phyloP scores from a whole-genome alignment of 2,113 vertebrate species.

The Clupea harengus region DNA sequence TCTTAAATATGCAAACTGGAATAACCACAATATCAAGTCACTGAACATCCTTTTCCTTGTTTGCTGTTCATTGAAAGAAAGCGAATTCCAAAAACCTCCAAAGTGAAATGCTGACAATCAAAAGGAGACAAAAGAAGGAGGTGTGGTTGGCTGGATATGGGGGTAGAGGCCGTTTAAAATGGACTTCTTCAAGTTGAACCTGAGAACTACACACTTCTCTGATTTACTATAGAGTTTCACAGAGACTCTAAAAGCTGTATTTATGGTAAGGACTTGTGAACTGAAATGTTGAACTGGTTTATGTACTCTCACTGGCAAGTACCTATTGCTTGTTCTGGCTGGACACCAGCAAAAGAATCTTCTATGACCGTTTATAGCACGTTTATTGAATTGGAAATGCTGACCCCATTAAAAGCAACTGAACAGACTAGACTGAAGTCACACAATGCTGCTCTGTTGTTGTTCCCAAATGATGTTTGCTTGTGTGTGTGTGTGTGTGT shows the following conservation, averaged over 20 bases:
- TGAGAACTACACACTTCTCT: not conserved
- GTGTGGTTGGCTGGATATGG: not conserved
- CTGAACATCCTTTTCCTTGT: slow-evolving; percentile 36
- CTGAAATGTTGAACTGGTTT: slow-evolving; percentile 30
- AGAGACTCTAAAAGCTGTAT: not conserved
- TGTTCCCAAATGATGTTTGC: slow-evolving; percentile 27
- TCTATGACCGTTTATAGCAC: slow-evolving; percentile 55
- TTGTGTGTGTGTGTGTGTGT: slow-evolving; percentile 6
- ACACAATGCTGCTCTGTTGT: slow-evolving; percentile 65
- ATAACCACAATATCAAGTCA: slow-evolving; percentile 55
- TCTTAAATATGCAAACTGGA: slow-evolving; percentile 41
- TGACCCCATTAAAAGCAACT: slow-evolving; percentile 68
- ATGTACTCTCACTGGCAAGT: slow-evolving; percentile 50
- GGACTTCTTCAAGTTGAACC: not conserved
- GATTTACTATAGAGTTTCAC: not conserved
- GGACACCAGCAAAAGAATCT: slow-evolving; percentile 53
- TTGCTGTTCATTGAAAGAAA: slow-evolving; percentile 17
- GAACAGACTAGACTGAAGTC: slow-evolving; percentile 61
- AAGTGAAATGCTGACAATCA: slow-evolving; percentile 51
- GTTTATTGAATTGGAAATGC: slow-evolving; percentile 65
- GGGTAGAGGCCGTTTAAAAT: not conserved
- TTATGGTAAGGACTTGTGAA: not conserved
- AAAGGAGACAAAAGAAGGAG: slow-evolving; percentile 31
- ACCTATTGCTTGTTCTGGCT: slow-evolving; percentile 40
- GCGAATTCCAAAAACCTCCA: slow-evolving; percentile 45